Percentiles rank a stretch among this genome's conserved stretches.
Conservation (phyloP, 2,113 vertebrate species). For the Pimephales promelas region DNA sequence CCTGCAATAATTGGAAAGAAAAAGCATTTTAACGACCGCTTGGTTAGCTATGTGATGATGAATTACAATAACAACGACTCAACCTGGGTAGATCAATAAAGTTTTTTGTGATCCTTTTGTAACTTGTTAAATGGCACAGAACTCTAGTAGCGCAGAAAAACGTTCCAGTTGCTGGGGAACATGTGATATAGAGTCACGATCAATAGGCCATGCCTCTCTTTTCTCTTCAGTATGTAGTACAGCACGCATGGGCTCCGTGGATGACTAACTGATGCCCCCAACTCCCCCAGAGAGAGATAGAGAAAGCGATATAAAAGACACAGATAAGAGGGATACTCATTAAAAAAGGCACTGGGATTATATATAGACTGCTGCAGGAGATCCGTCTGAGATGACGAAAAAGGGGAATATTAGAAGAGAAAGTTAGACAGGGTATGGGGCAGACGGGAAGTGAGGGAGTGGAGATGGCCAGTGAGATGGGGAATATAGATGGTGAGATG, state of each 20-base stretch:
- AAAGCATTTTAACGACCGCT: not conserved
- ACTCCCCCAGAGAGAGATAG: conserved; percentile 39
- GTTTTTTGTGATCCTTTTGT: not conserved
- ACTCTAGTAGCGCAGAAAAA: not conserved
- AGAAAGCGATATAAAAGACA: not conserved
- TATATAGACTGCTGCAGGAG: conserved; percentile 43
- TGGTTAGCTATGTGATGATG: not conserved
- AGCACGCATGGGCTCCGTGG: conserved; percentile 40
- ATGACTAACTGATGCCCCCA: conserved; percentile 54
- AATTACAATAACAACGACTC: not conserved
- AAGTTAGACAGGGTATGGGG: not conserved
- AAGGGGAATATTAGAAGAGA: conserved; percentile 20
- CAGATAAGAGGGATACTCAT: conserved; percentile 42
- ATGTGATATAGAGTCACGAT: conserved; percentile 45
- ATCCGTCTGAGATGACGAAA: conserved; percentile 26
- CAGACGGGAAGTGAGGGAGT: not conserved
- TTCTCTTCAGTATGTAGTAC: conserved; percentile 49
- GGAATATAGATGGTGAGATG: conserved; percentile 29
- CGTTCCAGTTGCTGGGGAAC: conserved; percentile 35
- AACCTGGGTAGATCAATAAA: not conserved
- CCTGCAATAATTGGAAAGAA: not conserved
- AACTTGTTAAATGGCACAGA: conserved; percentile 12
- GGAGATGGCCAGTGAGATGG: not conserved
- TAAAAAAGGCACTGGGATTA: conserved; percentile 39
- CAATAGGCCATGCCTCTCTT: conserved; percentile 33